Conservation (phyloP, 2,113 vertebrate genomes). For the Megaceryle torquata region DNA sequence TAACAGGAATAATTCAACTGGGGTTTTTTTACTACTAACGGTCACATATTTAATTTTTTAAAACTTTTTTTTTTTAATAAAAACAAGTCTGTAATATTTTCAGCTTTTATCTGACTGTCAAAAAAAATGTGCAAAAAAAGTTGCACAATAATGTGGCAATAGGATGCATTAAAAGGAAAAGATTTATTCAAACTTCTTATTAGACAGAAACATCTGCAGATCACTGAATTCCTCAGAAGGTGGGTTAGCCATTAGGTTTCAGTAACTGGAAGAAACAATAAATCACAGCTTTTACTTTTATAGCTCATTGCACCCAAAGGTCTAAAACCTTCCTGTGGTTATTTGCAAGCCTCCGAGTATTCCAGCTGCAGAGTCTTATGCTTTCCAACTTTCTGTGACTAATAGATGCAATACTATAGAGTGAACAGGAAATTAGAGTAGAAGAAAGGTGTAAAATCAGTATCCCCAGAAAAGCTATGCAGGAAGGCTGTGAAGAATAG, state of each 20-base stretch:
- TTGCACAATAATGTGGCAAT: not conserved
- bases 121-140: not conserved
- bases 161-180: not conserved
- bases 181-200: not conserved
- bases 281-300: conserved; percentile 38
- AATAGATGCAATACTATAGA: not conserved
- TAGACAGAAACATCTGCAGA: not conserved
- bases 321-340: conserved; percentile 1
- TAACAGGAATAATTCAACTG: not conserved
- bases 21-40: not conserved
- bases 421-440: conserved; percentile 33
- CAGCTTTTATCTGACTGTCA: not conserved
- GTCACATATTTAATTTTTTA: not conserved
- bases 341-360: conserved; percentile 6
- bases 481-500: not conserved
- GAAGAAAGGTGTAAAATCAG: not conserved
- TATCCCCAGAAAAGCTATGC: not conserved
- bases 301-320: conserved; percentile 24
- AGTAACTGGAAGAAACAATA: conserved; percentile 29
- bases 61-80: not conserved
- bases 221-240: not conserved
- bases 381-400: conserved; percentile 13
- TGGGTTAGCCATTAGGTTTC: not conserved
- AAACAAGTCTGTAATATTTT: not conserved
- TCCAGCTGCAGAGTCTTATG: not conserved